Evolutionary conservation across 2,888 invertebrate species (phyloP).

Genomic region (Agrotis segetum): DNA sequence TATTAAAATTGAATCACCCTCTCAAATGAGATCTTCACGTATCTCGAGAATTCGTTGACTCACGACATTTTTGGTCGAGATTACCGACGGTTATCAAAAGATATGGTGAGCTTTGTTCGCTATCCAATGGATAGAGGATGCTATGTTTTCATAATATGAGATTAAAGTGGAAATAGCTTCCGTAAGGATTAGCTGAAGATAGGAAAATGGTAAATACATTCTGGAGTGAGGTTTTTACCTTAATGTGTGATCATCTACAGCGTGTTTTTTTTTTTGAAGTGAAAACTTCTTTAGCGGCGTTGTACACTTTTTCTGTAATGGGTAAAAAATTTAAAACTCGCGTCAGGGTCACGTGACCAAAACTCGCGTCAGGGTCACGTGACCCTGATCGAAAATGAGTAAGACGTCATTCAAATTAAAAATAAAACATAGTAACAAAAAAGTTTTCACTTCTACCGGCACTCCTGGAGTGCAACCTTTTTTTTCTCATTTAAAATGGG

Average conservation of each 20-base stretch:
- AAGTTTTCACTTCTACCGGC: too few relatives aligned
- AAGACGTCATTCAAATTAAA: too few relatives aligned
- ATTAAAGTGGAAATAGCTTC: conserved; percentile 40
- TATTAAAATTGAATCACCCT: conserved; percentile 80
- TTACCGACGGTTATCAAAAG: conserved; percentile 67
- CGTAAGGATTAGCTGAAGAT: conserved; percentile 15
- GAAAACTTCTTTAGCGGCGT: too few relatives aligned
- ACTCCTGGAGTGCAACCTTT: too few relatives aligned
- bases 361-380: too few relatives aligned
- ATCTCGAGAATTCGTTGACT: conserved; percentile 70
- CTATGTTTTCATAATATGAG: conserved; percentile 42
- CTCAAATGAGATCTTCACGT: conserved; percentile 74
- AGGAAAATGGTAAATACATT: conserved; percentile 19
- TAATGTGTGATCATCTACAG: not conserved
- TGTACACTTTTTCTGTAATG: too few relatives aligned
- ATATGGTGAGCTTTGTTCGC: conserved; percentile 66
- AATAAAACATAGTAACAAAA: too few relatives aligned
- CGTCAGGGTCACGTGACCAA: too few relatives aligned
- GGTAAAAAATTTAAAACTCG: too few relatives aligned
- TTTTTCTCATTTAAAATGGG: too few relatives aligned
- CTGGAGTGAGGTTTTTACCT: conserved; percentile 16
- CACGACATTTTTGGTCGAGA: conserved; percentile 66
- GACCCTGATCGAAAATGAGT: too few relatives aligned
- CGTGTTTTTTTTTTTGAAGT: too few relatives aligned
- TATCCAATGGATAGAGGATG: conserved; percentile 52